Evolutionary conservation across 2,888 invertebrate species (phyloP).

Genomic region (Rugalucina vietnamica): DNA sequence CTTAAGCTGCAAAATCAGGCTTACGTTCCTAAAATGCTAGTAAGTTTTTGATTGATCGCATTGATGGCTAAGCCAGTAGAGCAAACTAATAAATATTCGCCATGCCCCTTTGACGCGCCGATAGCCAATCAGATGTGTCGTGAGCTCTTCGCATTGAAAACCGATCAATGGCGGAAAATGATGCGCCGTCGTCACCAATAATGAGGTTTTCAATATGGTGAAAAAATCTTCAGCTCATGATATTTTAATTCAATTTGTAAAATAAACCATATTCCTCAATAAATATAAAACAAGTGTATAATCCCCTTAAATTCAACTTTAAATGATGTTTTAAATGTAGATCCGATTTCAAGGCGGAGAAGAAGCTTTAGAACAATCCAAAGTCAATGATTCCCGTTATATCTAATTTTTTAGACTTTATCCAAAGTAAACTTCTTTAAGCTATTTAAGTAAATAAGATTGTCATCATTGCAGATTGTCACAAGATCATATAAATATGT

Average conservation of each 20-base stretch:
- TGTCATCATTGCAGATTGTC: conserved; percentile 59
- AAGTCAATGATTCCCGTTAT: conserved; percentile 59
- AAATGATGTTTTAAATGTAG: conserved; percentile 53
- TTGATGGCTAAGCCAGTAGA: conserved; percentile 54
- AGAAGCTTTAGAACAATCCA: conserved; percentile 45
- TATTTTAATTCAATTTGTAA: conserved; percentile 35
- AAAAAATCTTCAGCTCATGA: conserved; percentile 11
- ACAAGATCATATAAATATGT: conserved; percentile 59
- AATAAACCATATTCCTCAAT: conserved; percentile 43
- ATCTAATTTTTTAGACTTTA: conserved; percentile 45
- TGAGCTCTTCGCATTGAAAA: neutral
- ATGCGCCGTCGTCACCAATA: conserved; percentile 37
- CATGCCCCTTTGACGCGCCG: conserved; percentile 52
- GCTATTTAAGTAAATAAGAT: conserved; percentile 64
- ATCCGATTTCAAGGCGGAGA: conserved; percentile 54
- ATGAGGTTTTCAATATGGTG: conserved; percentile 46
- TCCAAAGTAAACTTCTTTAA: conserved; percentile 46
- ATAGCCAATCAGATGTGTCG: conserved; percentile 45
- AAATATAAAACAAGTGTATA: conserved; percentile 41
- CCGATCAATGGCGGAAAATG: conserved; percentile 37
- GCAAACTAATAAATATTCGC: conserved; percentile 62
- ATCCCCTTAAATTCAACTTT: conserved; percentile 49
- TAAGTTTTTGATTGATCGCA: conserved; percentile 69
- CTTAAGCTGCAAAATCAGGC: conserved; percentile 68
- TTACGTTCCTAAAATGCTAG: conserved; percentile 72